phyloP scores from a whole-genome alignment of 2,113 vertebrate genomes.

The Andinoacara biseriatus region DNA sequence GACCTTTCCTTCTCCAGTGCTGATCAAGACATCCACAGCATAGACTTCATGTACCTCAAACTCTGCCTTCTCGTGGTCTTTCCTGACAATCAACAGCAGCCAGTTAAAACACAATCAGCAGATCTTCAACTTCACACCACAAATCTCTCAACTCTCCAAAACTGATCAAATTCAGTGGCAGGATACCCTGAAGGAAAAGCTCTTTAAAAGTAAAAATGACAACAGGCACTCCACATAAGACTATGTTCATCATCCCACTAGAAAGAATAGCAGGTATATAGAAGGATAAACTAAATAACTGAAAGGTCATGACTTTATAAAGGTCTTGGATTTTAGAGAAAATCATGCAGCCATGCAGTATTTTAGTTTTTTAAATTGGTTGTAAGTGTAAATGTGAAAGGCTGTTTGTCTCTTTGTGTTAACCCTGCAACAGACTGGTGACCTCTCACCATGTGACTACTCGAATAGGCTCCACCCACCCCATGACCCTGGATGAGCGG shows the following conservation, averaged over 20 bases:
- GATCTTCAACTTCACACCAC: not conserved
- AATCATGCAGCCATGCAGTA: not conserved
- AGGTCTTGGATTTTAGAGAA: not conserved
- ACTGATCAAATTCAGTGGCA: not conserved
- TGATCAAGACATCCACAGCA: slow-evolving; percentile 94
- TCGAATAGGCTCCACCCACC: not conserved
- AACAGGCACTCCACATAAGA: too few relatives aligned
- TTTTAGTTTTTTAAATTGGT: not conserved
- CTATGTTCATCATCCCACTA: too few relatives aligned
- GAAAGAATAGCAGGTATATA: too few relatives aligned
- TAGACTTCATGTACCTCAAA: slow-evolving; percentile 98
- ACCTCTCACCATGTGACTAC: not conserved
- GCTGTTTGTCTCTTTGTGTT: not conserved
- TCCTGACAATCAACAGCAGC: slow-evolving; percentile 76
- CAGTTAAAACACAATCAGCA: not conserved
- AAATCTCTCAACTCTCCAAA: not conserved
- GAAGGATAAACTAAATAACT: not conserved
- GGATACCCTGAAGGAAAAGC: not conserved
- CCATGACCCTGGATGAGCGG: not conserved
- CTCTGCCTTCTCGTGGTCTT: slow-evolving; percentile 97
- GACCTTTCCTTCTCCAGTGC: slow-evolving; percentile 97
- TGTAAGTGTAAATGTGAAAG: not conserved
- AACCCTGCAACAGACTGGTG: not conserved
- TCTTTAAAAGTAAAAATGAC: not conserved
- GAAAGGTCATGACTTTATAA: not conserved